Evolutionary conservation across 2,888 invertebrate species (phyloP).

Genomic region (Panopea generosa): DNA sequence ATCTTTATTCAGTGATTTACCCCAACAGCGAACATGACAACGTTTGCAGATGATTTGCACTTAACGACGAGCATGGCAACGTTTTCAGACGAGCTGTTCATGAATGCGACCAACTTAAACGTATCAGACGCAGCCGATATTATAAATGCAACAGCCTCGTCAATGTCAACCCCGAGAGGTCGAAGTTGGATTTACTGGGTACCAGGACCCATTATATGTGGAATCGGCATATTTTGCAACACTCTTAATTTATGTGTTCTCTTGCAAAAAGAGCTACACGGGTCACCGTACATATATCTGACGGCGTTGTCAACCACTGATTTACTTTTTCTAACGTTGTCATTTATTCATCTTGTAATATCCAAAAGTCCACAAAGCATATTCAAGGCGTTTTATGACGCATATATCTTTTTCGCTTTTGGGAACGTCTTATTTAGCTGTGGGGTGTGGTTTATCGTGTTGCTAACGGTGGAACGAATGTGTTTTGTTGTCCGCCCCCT

Average conservation of each 20-base stretch:
- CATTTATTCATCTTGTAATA: slow-evolving; percentile 66
- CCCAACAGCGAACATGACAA: too few species aligned
- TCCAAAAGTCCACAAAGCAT: slow-evolving; percentile 53
- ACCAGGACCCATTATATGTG: slow-evolving; percentile 75
- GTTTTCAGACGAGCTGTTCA: too few species aligned
- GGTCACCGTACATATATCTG: slow-evolving; percentile 82
- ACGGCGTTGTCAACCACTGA: slow-evolving; percentile 79
- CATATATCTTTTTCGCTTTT: slow-evolving; percentile 75
- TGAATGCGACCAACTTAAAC: too few species aligned
- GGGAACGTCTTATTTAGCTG: slow-evolving; percentile 78
- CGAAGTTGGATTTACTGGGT: slow-evolving; percentile 58
- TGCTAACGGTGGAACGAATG: slow-evolving; percentile 81
- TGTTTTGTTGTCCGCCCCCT: slow-evolving; percentile 77
- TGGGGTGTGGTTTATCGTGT: slow-evolving; percentile 78
- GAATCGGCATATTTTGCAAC: slow-evolving; percentile 81
- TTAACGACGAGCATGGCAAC: too few species aligned
- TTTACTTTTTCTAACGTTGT: slow-evolving; percentile 70
- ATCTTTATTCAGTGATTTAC: too few species aligned
- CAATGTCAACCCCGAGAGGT: too few species aligned
- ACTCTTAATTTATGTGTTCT: slow-evolving; percentile 80
- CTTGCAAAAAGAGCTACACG: slow-evolving; percentile 72
- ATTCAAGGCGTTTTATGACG: slow-evolving; percentile 70
- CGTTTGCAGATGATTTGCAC: too few species aligned
- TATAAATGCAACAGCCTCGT: too few species aligned
- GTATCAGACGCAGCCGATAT: too few species aligned